Base-by-base conservation (phyloP, 2,888 invertebrate genomes). In the Lasioglossum marginatum region DNA sequence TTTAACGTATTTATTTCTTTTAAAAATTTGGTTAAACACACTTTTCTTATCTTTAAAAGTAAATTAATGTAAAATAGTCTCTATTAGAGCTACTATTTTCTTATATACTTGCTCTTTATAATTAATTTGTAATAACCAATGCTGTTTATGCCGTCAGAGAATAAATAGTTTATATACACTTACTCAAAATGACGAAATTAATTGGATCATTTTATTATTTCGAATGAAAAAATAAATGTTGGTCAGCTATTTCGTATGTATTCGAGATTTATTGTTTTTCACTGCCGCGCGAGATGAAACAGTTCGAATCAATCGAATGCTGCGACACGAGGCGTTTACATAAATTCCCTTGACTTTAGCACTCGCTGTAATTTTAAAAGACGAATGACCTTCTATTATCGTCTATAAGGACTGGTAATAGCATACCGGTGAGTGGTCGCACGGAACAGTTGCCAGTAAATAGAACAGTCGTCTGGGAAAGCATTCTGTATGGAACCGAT, bases 401-500 rank as follows among this genome's bases (percentile, higher is more conserved):
- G n/a, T 52, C 40, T 14, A 6, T 31, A n/a, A 52, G 34, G 19
- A 72, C 34, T 45, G 60, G 27, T 4, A 10, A 2, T 2, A 31
- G 27, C 16, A 23, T 37, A 27, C 52, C 23, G 43, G 43, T n/a
- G 40, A 8, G 34, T 34, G 31, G 8, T 74, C 19, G 57, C 16
- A 2, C 27, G 34, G 27, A 40, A 52, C 37, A 57, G 63, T 72
- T 60, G 48, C 27, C n/a, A 72, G 76, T 57, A 76, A 34, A 66
- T 23, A 27, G 40, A 72, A 76, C 60, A 48, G 45, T 57, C 40
- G 23, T 48, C 75, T 31, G 40, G 14, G 2, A 48, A 70, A 66
- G 34, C 23, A 52, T 83, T 19, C 70, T 34, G 43, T 45, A 72
- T 40, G 27, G 27, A 52, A 83, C 52, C 83, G 43, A 83, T 52